Conservation (phyloP, 2,797 vertebrate genomes). For the Notolepis coatsorum region DNA sequence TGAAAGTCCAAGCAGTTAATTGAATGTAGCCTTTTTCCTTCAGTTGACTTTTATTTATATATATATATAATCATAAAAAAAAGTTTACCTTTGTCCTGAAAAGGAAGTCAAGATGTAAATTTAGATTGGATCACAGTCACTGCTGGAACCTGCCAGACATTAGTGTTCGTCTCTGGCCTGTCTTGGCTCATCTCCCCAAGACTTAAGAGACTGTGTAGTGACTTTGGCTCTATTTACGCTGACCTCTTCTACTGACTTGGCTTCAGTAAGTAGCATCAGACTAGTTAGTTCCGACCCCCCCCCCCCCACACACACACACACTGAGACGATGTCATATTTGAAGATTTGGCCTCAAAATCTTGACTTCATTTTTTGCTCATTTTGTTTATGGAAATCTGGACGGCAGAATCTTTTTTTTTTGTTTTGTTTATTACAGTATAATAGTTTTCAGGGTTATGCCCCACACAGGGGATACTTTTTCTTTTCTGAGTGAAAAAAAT, state of each 20-base stretch:
- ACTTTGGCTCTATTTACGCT: conserved; percentile 8
- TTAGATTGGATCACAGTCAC: not conserved
- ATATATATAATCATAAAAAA: too few relatives aligned
- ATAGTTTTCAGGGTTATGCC: conserved; percentile 61
- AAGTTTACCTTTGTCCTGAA: conserved; percentile 28
- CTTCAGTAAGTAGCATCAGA: conserved; percentile 10
- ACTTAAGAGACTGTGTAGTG: not conserved
- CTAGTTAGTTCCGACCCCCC: conserved; percentile 10
- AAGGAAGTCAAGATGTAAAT: conserved; percentile 48
- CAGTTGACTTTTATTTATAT: conserved; percentile 14
- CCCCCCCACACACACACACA: too few relatives aligned
- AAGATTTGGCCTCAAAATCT: conserved; percentile 29
- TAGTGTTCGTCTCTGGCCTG: conserved; percentile 5
- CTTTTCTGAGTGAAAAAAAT: conserved; percentile 76
- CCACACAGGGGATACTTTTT: conserved; percentile 68
- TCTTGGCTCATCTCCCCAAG: not conserved
- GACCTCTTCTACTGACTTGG: conserved; percentile 17
- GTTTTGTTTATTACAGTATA: too few relatives aligned
- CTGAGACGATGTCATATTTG: conserved; percentile 23
- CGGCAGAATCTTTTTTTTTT: conserved; percentile 36
- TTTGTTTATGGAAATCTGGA: conserved; percentile 41
- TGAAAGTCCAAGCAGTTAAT: conserved; percentile 24
- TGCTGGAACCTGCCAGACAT: conserved; percentile 1
- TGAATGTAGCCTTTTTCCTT: conserved; percentile 3
- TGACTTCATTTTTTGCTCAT: conserved; percentile 39